Evolutionary conservation across 2,888 invertebrate species (phyloP).

Genomic region (Ceramica pisi): DNA sequence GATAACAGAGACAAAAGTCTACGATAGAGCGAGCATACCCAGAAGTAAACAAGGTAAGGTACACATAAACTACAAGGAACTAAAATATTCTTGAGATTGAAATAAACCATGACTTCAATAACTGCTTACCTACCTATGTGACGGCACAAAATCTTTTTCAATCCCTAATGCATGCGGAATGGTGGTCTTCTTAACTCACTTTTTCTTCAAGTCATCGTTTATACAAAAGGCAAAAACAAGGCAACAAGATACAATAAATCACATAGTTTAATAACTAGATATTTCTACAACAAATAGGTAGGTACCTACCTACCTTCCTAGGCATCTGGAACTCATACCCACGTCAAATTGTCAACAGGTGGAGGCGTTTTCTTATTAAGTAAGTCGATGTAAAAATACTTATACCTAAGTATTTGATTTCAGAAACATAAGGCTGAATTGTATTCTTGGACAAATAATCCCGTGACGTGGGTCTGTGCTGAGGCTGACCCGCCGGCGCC

Average conservation of each 20-base stretch:
- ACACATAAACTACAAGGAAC: neutral
- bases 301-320: too few species aligned
- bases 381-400: constrained; percentile 17
- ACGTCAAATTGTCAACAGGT: constrained; percentile 42
- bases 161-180: neutral
- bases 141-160: neutral
- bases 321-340: constrained; percentile 29
- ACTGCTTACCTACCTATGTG: too few species aligned
- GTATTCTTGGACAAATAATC: constrained; percentile 47
- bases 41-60: neutral
- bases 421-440: constrained; percentile 18
- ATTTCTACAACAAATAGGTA: neutral
- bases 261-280: neutral
- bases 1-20: too few species aligned
- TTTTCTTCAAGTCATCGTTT: neutral
- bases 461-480: constrained; percentile 39
- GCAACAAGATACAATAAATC: neutral
- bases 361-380: constrained; percentile 23
- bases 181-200: neutral
- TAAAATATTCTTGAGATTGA: neutral
- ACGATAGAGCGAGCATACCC: too few species aligned
- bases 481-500: constrained; percentile 74
- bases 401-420: constrained; percentile 8
- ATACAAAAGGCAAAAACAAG: neutral
- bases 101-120: neutral